Evolutionary conservation across 2,113 vertebrate genomes (phyloP), one percentile per base, ranked within the genome.

Genomic region (Saccopteryx bilineata): DNA sequence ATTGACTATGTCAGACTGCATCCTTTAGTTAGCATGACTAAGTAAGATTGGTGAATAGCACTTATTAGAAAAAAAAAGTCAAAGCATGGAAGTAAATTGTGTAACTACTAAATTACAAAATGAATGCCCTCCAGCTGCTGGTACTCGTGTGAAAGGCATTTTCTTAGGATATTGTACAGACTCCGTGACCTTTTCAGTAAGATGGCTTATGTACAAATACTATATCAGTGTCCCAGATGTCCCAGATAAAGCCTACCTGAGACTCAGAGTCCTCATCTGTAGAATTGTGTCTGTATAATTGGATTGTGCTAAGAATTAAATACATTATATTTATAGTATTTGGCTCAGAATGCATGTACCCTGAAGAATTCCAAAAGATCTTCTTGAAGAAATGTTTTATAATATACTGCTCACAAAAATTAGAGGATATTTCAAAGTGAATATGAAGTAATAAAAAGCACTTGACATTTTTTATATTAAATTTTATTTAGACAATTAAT

Each of bases 31-130:
- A 26, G 4, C 72, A 66, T 8, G 33, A 54, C 54, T 92, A 28
- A 74, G 31, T 86, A 68, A 93, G n/a, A 95, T 80, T n/a, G 89
- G 33, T 78, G 58, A 88, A 33, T 87, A 56, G 52, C 4, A 75
- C 21, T 56, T 90, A 69, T 48, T 94, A 80, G 13, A 15, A 14
- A 33, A 61, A 82, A 39, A 9, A 9, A 54, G 23, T 61, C 10
- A 69, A 91, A 72, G 18, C 48, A 60, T 31, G 31, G 50, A 56
- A 4, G 23, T 68, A 15, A 85, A 82, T 79, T 63, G 3, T 92
- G 9, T 71, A 80, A 93, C 39, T 50, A 65, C 8, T 89, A 79
- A 82, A 92, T 92, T 54, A 58, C 21, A 58, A 58, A 90, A 78
- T 17, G 56, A 33, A 31, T 80, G 7, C 5, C n/a, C 89, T 89